Conservation (phyloP, 2,797 vertebrate genomes). For the Sebastes hopkinsi region DNA sequence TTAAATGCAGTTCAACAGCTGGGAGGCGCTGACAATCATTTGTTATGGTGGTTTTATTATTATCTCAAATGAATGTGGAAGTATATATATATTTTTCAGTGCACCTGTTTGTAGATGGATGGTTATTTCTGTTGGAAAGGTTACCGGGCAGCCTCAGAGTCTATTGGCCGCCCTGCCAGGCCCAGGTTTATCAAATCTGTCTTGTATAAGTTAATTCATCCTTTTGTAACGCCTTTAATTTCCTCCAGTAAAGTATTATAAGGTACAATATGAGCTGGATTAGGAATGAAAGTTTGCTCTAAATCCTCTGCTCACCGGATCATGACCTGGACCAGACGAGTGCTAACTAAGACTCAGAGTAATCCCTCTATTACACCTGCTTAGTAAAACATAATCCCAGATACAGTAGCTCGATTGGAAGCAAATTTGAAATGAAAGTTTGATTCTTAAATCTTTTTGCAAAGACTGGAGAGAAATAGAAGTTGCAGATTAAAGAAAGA, state of each 20-base stretch:
- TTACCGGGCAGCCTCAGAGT: background rate
- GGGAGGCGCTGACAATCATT: background rate
- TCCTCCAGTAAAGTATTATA: background rate
- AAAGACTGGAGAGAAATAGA: background rate
- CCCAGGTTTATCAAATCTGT: background rate
- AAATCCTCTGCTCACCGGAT: background rate
- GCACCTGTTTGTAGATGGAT: background rate
- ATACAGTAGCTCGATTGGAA: background rate
- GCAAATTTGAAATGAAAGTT: background rate
- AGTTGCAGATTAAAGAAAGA: background rate
- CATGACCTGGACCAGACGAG: background rate
- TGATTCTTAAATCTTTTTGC: background rate
- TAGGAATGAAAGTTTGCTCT: background rate
- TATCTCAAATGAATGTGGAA: background rate
- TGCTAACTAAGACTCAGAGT: background rate
- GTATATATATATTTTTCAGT: background rate
- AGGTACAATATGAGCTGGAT: conserved; percentile 3
- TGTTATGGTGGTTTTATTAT: background rate
- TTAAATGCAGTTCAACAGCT: background rate
- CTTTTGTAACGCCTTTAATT: background rate
- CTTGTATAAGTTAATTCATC: background rate
- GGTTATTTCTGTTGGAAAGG: background rate
- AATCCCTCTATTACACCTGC: conserved; percentile 31
- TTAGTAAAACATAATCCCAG: conserved; percentile 21
- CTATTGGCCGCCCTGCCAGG: background rate